Percentiles rank a stretch among this genome's conserved stretches.
Evolutionary conservation across 2,797 vertebrate species (phyloP).

Genomic region (Margarornis squamiger): DNA sequence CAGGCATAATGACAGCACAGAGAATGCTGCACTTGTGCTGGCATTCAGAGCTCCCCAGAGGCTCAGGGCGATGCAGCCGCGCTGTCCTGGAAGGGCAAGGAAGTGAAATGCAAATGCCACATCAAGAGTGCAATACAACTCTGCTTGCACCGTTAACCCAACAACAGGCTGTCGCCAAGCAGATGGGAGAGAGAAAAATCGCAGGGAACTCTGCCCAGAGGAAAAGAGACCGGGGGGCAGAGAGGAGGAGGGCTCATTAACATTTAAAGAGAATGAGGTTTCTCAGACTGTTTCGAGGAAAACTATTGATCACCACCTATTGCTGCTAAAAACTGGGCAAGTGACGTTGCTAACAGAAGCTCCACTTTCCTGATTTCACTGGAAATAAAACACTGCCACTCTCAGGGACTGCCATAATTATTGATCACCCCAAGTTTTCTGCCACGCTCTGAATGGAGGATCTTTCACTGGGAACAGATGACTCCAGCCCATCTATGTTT

Average conservation of each 20-base stretch:
- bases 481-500: neutral
- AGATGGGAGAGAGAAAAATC: constrained; percentile 67
- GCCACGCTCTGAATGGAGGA: neutral
- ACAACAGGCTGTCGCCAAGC: constrained; percentile 56
- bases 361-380: neutral
- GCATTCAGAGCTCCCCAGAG: constrained; percentile 50
- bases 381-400: neutral
- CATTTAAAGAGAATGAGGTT: constrained; percentile 50
- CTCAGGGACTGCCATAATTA: neutral
- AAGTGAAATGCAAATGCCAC: constrained; percentile 61
- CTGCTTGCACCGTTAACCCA: neutral
- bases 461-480: neutral
- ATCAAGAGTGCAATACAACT: neutral
- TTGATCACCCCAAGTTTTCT: neutral
- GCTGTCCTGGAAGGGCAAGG: constrained; percentile 56
- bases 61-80: constrained; percentile 22
- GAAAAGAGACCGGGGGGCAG: neutral
- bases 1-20: constrained; percentile 64
- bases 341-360: neutral
- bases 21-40: constrained; percentile 67
- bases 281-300: constrained; percentile 4
- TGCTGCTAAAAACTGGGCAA: neutral
- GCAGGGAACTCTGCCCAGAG: constrained; percentile 49
- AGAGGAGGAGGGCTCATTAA: constrained; percentile 35
- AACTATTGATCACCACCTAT: neutral